Evolutionary conservation across 2,797 vertebrate genomes (phyloP).

Genomic region (Borostomias antarcticus): DNA sequence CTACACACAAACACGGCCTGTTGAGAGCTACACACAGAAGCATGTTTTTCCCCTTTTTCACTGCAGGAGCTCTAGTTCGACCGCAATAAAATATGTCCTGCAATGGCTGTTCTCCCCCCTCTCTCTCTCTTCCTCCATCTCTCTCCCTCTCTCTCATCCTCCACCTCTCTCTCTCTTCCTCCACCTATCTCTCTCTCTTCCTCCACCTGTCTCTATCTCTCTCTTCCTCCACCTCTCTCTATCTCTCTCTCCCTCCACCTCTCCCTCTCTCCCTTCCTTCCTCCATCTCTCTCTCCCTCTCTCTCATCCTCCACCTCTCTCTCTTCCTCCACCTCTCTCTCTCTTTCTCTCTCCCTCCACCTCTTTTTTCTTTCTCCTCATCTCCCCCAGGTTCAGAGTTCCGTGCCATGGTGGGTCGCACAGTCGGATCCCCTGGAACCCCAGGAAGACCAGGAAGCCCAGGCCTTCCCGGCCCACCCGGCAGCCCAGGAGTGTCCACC

Average conservation of each 20-base stretch:
- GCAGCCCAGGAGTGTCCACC: slow-evolving; percentile 67
- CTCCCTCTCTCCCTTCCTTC: slow-evolving; percentile 13
- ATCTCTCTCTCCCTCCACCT: not conserved
- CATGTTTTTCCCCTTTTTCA: not conserved
- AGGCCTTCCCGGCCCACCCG: slow-evolving; percentile 71
- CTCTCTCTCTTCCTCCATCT: not conserved
- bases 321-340: not conserved
- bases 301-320: slow-evolving; percentile 3
- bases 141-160: not conserved
- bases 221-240: not conserved
- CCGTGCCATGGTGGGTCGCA: slow-evolving; percentile 52
- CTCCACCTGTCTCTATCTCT: no score
- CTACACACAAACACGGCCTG: not conserved
- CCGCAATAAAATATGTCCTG: not conserved
- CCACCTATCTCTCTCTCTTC: not conserved
- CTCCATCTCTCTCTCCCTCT: not conserved
- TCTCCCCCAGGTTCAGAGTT: slow-evolving; percentile 67
- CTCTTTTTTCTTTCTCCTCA: not conserved
- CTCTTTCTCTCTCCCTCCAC: not conserved
- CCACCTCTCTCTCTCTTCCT: slow-evolving; percentile 12
- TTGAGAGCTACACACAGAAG: not conserved
- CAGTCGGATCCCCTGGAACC: slow-evolving; percentile 59
- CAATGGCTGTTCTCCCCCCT: no score
- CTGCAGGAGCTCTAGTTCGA: not conserved
- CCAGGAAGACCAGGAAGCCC: slow-evolving; percentile 50